Conservation (phyloP, 2,888 invertebrate genomes). For the Cantharis rustica region DNA sequence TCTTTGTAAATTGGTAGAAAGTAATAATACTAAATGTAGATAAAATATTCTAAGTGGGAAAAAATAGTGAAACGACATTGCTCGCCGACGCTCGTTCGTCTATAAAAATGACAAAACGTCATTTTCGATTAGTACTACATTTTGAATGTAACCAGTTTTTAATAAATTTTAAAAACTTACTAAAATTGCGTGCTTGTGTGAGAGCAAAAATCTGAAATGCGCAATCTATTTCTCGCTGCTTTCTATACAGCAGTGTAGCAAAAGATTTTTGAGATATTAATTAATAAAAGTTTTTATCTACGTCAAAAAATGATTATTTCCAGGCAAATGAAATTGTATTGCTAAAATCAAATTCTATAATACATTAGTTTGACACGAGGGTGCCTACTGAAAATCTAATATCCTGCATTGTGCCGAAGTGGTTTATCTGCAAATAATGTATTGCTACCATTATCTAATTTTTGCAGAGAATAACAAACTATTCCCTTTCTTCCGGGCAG, state of each 20-base stretch:
- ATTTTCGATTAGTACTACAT: too few species aligned
- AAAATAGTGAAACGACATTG: too few species aligned
- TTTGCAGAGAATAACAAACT: slow-evolving; percentile 6
- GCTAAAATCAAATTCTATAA: background rate
- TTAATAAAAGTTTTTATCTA: background rate
- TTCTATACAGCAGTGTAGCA: background rate
- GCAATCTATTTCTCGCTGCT: background rate
- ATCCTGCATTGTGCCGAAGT: background rate
- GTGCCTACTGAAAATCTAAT: slow-evolving; percentile 6
- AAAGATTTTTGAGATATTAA: background rate
- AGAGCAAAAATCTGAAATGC: background rate
- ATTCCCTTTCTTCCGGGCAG: slow-evolving; percentile 14
- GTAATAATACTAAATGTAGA: too few species aligned
- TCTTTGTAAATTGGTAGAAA: too few species aligned
- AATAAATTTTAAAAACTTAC: too few species aligned
- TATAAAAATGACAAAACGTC: too few species aligned
- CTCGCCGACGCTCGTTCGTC: too few species aligned
- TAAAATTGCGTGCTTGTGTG: background rate
- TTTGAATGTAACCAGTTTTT: too few species aligned
- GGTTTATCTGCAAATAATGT: slow-evolving; percentile 8
- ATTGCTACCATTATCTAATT: slow-evolving; percentile 10
- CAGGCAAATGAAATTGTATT: background rate
- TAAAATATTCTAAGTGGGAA: too few species aligned
- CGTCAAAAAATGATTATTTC: background rate
- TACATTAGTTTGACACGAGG: background rate